phyloP scores from a whole-genome alignment of 2,113 vertebrate genomes.

The Numenius arquata region DNA sequence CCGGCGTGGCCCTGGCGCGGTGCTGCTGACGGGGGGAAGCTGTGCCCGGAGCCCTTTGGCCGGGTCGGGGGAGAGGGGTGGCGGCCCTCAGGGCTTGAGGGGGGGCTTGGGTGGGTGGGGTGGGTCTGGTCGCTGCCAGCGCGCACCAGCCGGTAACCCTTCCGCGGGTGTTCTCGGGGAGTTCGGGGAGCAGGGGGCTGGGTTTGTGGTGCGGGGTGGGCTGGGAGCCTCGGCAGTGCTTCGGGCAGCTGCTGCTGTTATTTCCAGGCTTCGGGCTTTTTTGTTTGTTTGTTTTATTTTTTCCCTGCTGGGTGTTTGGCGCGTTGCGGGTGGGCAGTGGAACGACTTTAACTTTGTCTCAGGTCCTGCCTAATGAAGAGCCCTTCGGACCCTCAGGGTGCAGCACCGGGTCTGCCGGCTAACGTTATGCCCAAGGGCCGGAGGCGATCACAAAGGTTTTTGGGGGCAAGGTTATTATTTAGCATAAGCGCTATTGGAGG shows the following conservation, averaged over 20 bases:
- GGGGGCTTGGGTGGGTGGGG: not conserved
- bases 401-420: not conserved
- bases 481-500: not conserved
- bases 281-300: not conserved
- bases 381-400: not conserved
- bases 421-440: not conserved
- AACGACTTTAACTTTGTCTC: not conserved
- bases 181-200: not conserved
- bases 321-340: not conserved
- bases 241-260: not conserved
- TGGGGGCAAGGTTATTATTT: not conserved
- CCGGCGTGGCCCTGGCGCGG: not conserved
- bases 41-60: not conserved
- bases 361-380: not conserved
- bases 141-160: accelerated
- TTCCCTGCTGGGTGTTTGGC: not conserved
- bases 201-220: not conserved
- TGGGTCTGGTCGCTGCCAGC: not conserved
- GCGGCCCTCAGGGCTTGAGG: not conserved
- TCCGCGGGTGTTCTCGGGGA: not conserved
- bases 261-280: not conserved
- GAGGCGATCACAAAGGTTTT: not conserved
- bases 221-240: not conserved
- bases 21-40: not conserved
- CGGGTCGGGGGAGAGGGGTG: too few species aligned